A percentile compares a stretch with the other conserved stretches of the same genome.
phyloP scores from a whole-genome alignment of 1,140 invertebrate species.

The Heterodera schachtii region DNA sequence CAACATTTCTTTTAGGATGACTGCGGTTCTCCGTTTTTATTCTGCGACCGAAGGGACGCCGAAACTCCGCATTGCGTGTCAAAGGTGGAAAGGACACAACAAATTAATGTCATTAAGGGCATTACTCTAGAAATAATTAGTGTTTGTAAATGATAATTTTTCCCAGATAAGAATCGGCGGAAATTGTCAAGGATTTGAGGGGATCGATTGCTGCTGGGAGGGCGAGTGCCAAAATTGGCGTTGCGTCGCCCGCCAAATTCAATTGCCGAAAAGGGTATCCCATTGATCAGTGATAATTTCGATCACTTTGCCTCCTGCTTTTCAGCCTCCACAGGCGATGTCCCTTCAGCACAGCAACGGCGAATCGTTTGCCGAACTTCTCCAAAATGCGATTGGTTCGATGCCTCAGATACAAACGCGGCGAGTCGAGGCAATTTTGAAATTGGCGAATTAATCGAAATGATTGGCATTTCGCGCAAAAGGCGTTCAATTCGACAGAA shows the following conservation, averaged over 20 bases:
- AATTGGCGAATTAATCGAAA: too few relatives aligned
- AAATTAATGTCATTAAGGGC: too few relatives aligned
- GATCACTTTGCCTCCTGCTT: background rate
- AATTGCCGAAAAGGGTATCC: background rate
- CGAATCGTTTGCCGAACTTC: slow-evolving; percentile 44
- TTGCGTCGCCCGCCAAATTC: slow-evolving; percentile 45
- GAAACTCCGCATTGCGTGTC: slow-evolving; percentile 58
- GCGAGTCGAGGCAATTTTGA: too few relatives aligned
- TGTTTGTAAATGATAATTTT: background rate
- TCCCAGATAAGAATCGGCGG: slow-evolving; percentile 50
- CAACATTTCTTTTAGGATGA: slow-evolving; percentile 60
- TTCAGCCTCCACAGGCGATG: slow-evolving; percentile 33
- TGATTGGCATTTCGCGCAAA: background rate
- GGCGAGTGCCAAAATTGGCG: slow-evolving; percentile 54
- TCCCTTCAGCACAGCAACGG: slow-evolving; percentile 45
- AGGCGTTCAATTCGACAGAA: background rate
- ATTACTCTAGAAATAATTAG: background rate
- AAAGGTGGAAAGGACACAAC: slow-evolving; percentile 32
- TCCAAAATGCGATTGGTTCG: slow-evolving; percentile 28
- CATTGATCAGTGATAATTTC: background rate
- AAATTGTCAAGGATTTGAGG: slow-evolving; percentile 60
- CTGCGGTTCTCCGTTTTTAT: slow-evolving; percentile 74
- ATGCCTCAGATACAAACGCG: slow-evolving; percentile 10
- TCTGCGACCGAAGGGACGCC: slow-evolving; percentile 31
- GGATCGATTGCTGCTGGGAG: slow-evolving; percentile 54